phyloP scores from a whole-genome alignment of 30 jellyfish, hydroid and myxozoan genomes.

The Cassiopea andromeda region DNA sequence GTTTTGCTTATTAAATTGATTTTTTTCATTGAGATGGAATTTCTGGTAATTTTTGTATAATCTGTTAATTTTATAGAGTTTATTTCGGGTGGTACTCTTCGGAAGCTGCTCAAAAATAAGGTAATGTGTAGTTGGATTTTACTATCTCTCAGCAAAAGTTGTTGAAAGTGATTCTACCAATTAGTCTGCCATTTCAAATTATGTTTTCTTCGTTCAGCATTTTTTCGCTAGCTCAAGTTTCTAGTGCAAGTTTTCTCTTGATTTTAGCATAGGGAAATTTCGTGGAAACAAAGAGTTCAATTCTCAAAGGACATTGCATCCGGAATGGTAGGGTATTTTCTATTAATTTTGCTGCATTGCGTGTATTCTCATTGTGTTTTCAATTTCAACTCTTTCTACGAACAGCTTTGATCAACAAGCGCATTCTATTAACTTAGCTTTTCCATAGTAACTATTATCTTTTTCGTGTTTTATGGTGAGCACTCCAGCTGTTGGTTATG shows the following conservation, averaged over 20 bases:
- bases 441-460: too few species aligned
- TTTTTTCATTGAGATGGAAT: too few species aligned
- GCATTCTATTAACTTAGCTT: too few species aligned
- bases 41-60: too few species aligned
- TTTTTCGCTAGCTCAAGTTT: not conserved
- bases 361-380: not conserved
- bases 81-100: slow-evolving; percentile 84
- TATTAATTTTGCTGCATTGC: not conserved
- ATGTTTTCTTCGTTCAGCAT: too few species aligned
- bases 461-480: too few species aligned
- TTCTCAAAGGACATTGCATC: slow-evolving; percentile 94
- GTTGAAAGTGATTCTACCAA: too few species aligned
- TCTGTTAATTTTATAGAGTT: slow-evolving; percentile 55
- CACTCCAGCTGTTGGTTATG: too few species aligned
- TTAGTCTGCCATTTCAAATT: too few species aligned
- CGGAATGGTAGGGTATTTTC: slow-evolving; percentile 81
- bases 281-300: slow-evolving; percentile 76
- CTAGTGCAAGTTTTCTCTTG: not conserved
- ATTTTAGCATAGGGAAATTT: slow-evolving; percentile 71
- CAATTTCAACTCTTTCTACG: too few species aligned
- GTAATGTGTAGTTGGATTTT: slow-evolving; percentile 14
- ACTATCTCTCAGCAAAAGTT: not conserved
- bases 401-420: too few species aligned
- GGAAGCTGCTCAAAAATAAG: slow-evolving; percentile 78
- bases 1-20: too few species aligned